Evolutionary conservation across 2,797 vertebrate species (phyloP).

Genomic region (Kryptopterus vitreolus): DNA sequence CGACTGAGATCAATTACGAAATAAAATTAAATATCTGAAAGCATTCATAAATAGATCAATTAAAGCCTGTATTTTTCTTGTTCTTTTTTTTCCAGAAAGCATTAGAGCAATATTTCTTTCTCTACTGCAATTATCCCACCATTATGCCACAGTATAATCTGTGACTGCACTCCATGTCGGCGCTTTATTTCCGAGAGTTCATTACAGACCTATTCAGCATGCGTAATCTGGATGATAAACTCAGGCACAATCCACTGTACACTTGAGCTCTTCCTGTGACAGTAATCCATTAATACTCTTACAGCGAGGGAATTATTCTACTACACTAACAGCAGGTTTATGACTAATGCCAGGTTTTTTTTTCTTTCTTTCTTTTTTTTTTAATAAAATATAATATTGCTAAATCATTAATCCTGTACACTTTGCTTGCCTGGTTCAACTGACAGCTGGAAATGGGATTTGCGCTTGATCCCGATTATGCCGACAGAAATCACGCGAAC

Average conservation of each 20-base stretch:
- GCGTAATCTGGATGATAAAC: constrained; percentile 29
- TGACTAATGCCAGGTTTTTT: constrained; percentile 54
- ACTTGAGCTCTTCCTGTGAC: constrained; percentile 67
- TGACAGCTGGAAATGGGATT: constrained; percentile 38
- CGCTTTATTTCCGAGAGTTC: too few relatives aligned
- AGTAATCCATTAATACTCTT: constrained; percentile 80
- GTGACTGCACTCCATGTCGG: background rate
- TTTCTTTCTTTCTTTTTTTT: background rate
- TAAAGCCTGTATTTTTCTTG: background rate
- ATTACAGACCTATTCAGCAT: constrained; percentile 18
- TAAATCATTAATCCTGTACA: constrained; percentile 65
- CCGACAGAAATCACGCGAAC: constrained; percentile 31
- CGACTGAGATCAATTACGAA: background rate
- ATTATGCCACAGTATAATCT: background rate
- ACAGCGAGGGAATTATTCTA: constrained; percentile 70
- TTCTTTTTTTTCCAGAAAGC: background rate
- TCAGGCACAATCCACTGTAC: constrained; percentile 23
- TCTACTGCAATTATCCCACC: background rate
- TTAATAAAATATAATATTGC: constrained; percentile 60
- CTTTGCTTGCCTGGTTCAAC: constrained; percentile 17
- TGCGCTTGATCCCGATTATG: constrained; percentile 43
- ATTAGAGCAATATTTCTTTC: background rate
- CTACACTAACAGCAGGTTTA: constrained; percentile 62
- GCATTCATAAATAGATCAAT: background rate
- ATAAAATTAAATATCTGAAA: background rate